Percentiles rank a stretch among this genome's conserved stretches.
phyloP scores from a whole-genome alignment of 2,113 vertebrate genomes.

The Pelvicachromis taeniatus region DNA sequence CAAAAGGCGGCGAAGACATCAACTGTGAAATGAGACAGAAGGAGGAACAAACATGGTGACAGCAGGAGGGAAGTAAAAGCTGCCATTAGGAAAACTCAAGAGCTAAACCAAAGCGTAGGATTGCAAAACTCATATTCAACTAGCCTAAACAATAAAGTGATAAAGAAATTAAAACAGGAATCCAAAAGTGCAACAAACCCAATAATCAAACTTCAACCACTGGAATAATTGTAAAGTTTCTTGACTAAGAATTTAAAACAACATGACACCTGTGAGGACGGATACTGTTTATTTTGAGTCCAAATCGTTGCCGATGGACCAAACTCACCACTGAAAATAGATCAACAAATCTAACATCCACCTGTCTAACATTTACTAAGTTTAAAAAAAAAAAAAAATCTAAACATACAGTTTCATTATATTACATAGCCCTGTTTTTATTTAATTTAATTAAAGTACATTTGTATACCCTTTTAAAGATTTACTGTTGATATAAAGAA shows the following conservation, averaged over 20 bases:
- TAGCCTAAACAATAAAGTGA: background rate
- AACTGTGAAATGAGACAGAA: background rate
- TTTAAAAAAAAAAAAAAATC: background rate
- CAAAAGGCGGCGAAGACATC: background rate
- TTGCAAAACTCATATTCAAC: background rate
- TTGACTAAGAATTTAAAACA: background rate
- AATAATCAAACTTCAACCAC: no score
- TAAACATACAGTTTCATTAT: fast-evolving
- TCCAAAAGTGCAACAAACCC: background rate
- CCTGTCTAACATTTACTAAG: background rate
- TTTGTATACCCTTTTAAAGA: background rate
- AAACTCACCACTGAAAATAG: background rate
- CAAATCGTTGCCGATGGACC: background rate
- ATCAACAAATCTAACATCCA: background rate
- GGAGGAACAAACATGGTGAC: background rate
- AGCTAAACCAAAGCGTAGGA: background rate
- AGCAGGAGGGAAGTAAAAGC: background rate
- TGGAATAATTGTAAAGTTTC: background rate
- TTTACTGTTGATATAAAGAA: background rate
- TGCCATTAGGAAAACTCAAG: background rate
- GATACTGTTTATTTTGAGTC: background rate
- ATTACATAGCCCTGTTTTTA: background rate
- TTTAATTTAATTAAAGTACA: background rate
- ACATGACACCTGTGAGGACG: fast-evolving
- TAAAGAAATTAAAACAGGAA: background rate